Evolutionary conservation across 1,140 invertebrate genomes (phyloP).

Genomic region (Micrasema longulum): DNA sequence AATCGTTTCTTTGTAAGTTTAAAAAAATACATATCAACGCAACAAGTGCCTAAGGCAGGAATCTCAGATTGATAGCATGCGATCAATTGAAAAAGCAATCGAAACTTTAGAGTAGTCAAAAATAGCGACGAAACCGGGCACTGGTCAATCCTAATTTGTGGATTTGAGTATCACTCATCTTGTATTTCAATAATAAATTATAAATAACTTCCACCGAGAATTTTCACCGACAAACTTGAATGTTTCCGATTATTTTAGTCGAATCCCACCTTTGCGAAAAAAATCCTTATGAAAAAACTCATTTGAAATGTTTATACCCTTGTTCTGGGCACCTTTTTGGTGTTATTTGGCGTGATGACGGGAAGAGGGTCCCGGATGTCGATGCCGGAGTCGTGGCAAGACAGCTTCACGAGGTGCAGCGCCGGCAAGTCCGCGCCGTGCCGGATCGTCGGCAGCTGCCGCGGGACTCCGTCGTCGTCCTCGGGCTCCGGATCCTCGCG

Average conservation of each 20-base stretch:
- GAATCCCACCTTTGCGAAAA: too few relatives aligned
- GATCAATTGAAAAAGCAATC: too few relatives aligned
- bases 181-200: neutral
- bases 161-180: too few relatives aligned
- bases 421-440: constrained; percentile 57
- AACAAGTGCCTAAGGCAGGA: too few relatives aligned
- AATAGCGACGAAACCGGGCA: too few relatives aligned
- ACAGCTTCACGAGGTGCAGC: constrained; percentile 76
- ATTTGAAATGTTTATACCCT: constrained; percentile 35
- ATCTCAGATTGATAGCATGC: too few relatives aligned
- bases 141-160: too few relatives aligned
- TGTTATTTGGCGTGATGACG: constrained; percentile 61
- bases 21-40: too few relatives aligned
- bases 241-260: neutral
- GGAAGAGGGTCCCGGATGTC: constrained; percentile 81
- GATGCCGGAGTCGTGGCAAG: constrained; percentile 90
- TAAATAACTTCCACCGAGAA: constrained; percentile 10
- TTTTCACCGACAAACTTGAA: too few relatives aligned
- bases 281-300: constrained; percentile 30
- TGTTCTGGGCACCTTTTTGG: constrained; percentile 62
- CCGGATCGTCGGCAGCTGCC: neutral
- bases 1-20: too few relatives aligned
- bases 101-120: too few relatives aligned
- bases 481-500: constrained; percentile 9
- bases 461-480: neutral